phyloP scores from a whole-genome alignment of 2,888 invertebrate genomes.

The Bombylius discolor region DNA sequence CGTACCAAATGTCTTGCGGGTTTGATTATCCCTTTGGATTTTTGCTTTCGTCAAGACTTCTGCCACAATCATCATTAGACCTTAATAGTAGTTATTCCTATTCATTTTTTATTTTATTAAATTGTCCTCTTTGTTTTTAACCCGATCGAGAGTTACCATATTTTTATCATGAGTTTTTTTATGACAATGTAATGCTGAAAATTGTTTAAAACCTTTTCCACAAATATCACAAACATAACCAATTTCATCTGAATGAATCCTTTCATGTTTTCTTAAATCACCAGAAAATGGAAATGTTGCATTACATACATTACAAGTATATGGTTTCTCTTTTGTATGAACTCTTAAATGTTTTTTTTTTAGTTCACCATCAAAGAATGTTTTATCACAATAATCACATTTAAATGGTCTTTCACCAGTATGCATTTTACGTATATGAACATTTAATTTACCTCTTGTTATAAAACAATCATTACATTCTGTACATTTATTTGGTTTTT shows the following conservation, averaged over 20 bases:
- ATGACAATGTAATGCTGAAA: neutral
- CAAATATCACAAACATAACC: neutral
- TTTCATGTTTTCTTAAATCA: neutral
- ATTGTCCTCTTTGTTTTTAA: too few relatives aligned
- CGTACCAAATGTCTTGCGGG: too few relatives aligned
- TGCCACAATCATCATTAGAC: too few relatives aligned
- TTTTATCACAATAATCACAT: neutral
- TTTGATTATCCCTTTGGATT: too few relatives aligned
- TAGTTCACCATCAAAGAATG: neutral
- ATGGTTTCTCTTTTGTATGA: neutral
- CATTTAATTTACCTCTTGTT: neutral
- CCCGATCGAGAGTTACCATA: too few relatives aligned
- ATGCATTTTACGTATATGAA: neutral
- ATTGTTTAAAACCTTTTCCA: neutral
- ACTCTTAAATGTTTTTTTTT: neutral
- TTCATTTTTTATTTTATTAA: too few relatives aligned
- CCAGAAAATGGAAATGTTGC: neutral
- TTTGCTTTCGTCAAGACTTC: too few relatives aligned
- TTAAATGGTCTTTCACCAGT: neutral
- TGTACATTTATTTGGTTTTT: neutral
- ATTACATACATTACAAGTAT: neutral
- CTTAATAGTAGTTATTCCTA: too few relatives aligned
- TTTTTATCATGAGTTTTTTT: neutral
- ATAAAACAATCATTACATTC: neutral
- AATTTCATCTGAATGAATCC: neutral